Conservation (phyloP, 2,113 vertebrate genomes). For the Bothrops jararaca region DNA sequence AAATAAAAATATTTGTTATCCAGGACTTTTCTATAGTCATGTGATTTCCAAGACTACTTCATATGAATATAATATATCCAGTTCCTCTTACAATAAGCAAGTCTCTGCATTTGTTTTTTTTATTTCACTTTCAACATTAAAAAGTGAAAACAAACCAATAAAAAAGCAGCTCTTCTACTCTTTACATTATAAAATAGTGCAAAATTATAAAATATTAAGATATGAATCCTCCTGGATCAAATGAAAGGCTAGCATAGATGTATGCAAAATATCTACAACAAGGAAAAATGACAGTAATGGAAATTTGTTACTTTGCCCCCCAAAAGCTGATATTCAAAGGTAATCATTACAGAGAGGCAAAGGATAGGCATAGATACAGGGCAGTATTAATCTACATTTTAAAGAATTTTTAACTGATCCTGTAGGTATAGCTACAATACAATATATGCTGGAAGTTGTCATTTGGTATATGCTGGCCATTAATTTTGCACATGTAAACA, state of each 20-base stretch:
- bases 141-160: not conserved
- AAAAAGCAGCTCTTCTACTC: not conserved
- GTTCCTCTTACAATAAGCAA: not conserved
- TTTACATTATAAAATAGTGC: not conserved
- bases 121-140: not conserved
- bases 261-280: not conserved
- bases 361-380: not conserved
- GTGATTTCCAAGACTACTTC: conserved; percentile 12
- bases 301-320: not conserved
- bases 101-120: not conserved
- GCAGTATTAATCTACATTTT: not conserved
- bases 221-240: not conserved
- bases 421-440: not conserved
- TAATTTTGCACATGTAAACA: not conserved
- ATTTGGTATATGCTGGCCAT: not conserved
- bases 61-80: not conserved
- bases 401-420: not conserved
- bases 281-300: not conserved
- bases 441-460: not conserved
- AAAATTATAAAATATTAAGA: not conserved
- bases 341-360: not conserved
- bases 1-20: conserved; percentile 18
- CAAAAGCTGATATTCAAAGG: not conserved
- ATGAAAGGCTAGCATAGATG: not conserved
- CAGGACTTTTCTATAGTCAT: conserved; percentile 15